A percentile compares a stretch with the other conserved stretches of the same genome.
These are phyloP conservation scores for Sympetrum striolatum DNA, from an alignment of 2,888 invertebrate genomes.

Conservation along the genomic window DNA sequence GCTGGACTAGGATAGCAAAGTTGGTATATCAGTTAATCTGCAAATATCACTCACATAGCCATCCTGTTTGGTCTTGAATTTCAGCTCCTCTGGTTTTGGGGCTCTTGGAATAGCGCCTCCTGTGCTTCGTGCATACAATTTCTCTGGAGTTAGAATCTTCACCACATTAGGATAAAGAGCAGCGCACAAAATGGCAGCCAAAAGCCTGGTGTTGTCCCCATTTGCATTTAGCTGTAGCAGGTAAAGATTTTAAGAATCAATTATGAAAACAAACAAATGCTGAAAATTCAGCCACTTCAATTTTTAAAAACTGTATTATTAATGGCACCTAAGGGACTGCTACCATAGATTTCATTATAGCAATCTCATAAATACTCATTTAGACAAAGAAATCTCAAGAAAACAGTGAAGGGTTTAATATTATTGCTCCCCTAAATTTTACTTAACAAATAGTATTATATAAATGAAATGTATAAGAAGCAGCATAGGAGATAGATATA, in stretches of 20 bases:
- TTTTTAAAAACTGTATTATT: neutral
- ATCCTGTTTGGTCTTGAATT: constrained; percentile 77
- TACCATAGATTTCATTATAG: neutral
- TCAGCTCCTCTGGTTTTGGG: constrained; percentile 73
- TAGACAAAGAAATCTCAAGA: neutral
- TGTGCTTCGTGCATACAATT: constrained; percentile 72
- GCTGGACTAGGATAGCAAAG: neutral
- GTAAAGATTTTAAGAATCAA: constrained; percentile 45
- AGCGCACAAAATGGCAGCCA: constrained; percentile 86
- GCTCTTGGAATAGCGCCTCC: constrained; percentile 78
- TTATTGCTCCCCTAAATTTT: neutral
- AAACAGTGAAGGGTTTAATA: neutral
- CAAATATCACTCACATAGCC: constrained; percentile 65
- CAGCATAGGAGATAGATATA: no score
- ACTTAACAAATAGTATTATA: no score
- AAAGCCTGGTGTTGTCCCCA: constrained; percentile 75
- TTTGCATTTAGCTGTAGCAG: constrained; percentile 72
- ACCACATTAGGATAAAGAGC: constrained; percentile 93
- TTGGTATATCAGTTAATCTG: neutral
- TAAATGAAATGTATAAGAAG: no score
- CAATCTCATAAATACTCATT: no score
- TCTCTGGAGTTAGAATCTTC: constrained; percentile 80
- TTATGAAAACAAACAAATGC: neutral
- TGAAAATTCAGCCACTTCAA: neutral
- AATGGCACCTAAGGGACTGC: neutral